Evolutionary conservation across 2,888 invertebrate species (phyloP), one percentile per base, ranked within the genome.

Genomic region (Xanthia togata): DNA sequence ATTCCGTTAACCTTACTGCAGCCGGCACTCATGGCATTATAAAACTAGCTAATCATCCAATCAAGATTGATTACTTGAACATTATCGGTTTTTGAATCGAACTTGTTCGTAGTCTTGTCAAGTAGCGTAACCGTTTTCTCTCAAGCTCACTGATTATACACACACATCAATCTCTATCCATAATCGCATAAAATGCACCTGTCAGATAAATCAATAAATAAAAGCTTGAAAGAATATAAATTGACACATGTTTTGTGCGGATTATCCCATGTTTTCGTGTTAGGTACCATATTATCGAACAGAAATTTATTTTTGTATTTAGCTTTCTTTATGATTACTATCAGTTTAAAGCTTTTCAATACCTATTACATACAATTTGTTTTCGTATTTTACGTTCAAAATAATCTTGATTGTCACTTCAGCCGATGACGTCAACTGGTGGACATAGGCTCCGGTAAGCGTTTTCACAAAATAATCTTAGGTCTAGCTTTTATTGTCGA

Each of bases 1-100:
- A 70, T 63, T 60, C 81, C 83, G 83, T 64, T 82, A 74, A 35
- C 44, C n/a, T 31, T 23, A 62, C 65, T 63, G 53, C 57, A 38
- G 26, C 35, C 3, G 20, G 9, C 47, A 55, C 1, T 50, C 67
- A 23, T 9, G 17, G 35, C 26, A 55, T 60, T 68, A 31, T 31
- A 57, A 38, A 77, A 71, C 41, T 53, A 70, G 59, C 63, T 69
- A 20, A 68, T 57, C 31, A 68, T 68, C 44, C 44, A 70, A 76
- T 38, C 53, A 63, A 6, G 31, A 77, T 82, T 71, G 50, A 55
- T 77, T 50, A 55, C 53, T 59, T 64, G 4, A 60, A 65, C 35
- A 60, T 81, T 69, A 60, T 68, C 44, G 8, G n/a, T 59, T 65
- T 57, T 69, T 55, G 35, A 50, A 55, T 65, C 8, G 35, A 68